phyloP scores from a whole-genome alignment of 2,797 vertebrate genomes.

The Periparus ater region DNA sequence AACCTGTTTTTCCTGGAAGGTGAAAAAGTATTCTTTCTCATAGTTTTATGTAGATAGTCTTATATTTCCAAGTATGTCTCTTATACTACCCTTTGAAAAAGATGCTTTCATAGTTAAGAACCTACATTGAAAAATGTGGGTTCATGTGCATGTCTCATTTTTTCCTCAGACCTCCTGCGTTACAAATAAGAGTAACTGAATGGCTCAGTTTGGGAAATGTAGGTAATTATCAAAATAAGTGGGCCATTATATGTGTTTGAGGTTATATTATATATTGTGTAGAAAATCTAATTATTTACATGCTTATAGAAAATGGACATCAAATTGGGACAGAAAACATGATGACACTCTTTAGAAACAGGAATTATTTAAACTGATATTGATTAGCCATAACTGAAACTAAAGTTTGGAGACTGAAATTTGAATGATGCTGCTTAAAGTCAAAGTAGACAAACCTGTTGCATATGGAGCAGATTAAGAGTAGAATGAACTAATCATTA shows the following conservation, averaged over 20 bases:
- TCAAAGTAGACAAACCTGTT: not conserved
- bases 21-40: not conserved
- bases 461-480: constrained; percentile 35
- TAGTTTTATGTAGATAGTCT: not conserved
- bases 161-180: not conserved
- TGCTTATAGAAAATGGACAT: not conserved
- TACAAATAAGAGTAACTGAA: not conserved
- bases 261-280: not conserved
- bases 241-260: not conserved
- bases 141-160: not conserved
- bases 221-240: not conserved
- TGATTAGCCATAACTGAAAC: not conserved
- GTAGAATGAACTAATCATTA: constrained; percentile 19
- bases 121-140: not conserved
- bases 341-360: not conserved
- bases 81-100: not conserved
- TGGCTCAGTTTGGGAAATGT: not conserved
- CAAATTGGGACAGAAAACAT: not conserved
- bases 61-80: not conserved
- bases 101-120: not conserved
- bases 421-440: not conserved
- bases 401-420: not conserved
- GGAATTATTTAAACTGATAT: not conserved
- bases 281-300: not conserved
- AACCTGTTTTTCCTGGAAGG: constrained; percentile 33